phyloP scores from a whole-genome alignment of 1,140 invertebrate genomes.

The Tribolium castaneum region DNA sequence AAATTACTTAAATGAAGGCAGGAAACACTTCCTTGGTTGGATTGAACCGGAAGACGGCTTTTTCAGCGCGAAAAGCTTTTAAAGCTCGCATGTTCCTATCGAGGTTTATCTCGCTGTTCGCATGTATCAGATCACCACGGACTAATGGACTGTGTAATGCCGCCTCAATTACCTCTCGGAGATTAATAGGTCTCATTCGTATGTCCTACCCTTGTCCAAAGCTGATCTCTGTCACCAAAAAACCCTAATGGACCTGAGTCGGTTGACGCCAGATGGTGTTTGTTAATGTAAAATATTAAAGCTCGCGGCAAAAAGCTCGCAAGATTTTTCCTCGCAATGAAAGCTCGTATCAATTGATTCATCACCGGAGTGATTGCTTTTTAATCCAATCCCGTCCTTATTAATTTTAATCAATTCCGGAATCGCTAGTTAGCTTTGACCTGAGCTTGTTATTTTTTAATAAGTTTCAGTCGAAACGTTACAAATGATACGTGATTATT shows the following conservation, averaged over 20 bases:
- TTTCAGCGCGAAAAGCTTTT: conserved; percentile 44
- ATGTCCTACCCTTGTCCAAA: conserved; percentile 47
- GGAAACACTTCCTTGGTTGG: conserved; percentile 27
- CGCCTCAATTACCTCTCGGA: conserved; percentile 56
- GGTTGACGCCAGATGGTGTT: conserved; percentile 33
- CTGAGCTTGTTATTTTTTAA: conserved; percentile 2
- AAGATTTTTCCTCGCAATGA: conserved; percentile 23
- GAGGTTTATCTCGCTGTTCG: conserved; percentile 50
- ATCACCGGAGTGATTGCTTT: conserved; percentile 1
- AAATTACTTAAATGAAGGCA: conserved; percentile 41
- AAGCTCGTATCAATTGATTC: conserved; percentile 18
- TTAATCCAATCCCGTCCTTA: conserved; percentile 9
- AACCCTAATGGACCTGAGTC: conserved; percentile 38
- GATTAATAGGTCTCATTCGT: conserved; percentile 58
- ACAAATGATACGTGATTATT: conserved; percentile 16
- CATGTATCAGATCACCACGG: conserved; percentile 54
- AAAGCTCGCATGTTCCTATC: conserved; percentile 43
- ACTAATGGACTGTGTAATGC: conserved; percentile 58
- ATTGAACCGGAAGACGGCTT: conserved; percentile 42
- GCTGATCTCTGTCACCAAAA: conserved; percentile 18
- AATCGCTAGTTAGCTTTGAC: conserved; percentile 1
- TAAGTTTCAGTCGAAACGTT: conserved; percentile 15
- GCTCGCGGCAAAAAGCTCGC: conserved; percentile 2
- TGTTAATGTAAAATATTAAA: conserved; percentile 40
- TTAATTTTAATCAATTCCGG: conserved; percentile 13